These are phyloP conservation scores for Eueremaeus valkanovi DNA, from an alignment of 2,888 invertebrate species.

Conservation along the genomic window DNA sequence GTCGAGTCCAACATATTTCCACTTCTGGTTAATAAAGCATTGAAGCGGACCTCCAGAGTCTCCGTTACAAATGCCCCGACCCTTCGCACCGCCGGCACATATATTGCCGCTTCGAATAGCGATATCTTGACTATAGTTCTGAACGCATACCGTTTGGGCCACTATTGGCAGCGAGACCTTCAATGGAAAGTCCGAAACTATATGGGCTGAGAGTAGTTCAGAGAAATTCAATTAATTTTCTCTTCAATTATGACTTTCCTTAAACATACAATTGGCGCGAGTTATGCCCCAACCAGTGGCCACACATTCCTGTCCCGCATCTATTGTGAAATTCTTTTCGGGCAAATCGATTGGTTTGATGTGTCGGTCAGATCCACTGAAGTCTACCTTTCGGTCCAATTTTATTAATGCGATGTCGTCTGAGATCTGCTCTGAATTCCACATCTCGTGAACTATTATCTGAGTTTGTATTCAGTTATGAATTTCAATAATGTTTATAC, in stretches of 20 bases:
- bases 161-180: not conserved
- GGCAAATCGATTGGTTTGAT: conserved; percentile 28
- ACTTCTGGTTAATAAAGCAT: conserved; percentile 32
- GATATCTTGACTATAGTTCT: too few relatives aligned
- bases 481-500: not conserved
- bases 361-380: conserved; percentile 23
- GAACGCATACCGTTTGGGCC: not conserved
- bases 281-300: conserved; percentile 37
- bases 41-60: conserved; percentile 43
- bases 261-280: conserved; percentile 3
- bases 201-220: not conserved
- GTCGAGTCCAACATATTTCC: conserved; percentile 30
- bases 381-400: conserved; percentile 17
- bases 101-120: too few relatives aligned
- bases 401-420: conserved; percentile 25
- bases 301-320: conserved; percentile 2
- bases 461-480: not conserved
- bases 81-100: too few relatives aligned
- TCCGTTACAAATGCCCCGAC: conserved; percentile 42
- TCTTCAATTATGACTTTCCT: not conserved
- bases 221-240: not conserved
- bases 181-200: not conserved
- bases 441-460: conserved; percentile 7
- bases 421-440: not conserved
- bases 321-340: conserved; percentile 13